Evolutionary conservation across 2,888 invertebrate species (phyloP).

Genomic region (Idaea biselata): DNA sequence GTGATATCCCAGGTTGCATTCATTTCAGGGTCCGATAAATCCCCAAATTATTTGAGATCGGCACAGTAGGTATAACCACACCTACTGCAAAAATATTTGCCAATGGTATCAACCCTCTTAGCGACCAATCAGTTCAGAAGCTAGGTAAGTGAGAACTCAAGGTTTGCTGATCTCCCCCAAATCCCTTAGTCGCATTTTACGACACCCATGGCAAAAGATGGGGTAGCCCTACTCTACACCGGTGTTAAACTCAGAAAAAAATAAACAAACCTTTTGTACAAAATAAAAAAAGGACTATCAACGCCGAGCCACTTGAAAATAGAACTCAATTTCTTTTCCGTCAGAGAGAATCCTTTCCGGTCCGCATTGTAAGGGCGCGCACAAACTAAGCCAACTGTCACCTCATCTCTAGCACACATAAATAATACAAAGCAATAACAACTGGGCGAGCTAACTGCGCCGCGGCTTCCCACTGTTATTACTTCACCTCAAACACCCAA

Average conservation of each 20-base stretch:
- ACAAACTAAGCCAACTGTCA: slow-evolving; percentile 53
- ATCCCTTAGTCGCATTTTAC: too few relatives aligned
- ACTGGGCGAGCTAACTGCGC: slow-evolving; percentile 66
- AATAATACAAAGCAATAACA: slow-evolving; percentile 75
- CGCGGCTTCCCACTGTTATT: slow-evolving; percentile 72
- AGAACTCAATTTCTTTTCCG: slow-evolving; percentile 25
- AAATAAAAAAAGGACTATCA: slow-evolving; percentile 11
- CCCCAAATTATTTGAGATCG: neutral
- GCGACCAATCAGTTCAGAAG: too few relatives aligned
- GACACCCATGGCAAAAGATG: too few relatives aligned
- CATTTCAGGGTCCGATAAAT: too few relatives aligned
- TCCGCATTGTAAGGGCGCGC: slow-evolving; percentile 26
- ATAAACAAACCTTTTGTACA: neutral
- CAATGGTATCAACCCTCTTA: too few relatives aligned
- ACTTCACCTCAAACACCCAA: slow-evolving; percentile 39
- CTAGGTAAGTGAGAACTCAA: too few relatives aligned
- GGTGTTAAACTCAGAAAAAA: neutral
- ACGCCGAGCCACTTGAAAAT: slow-evolving; percentile 11
- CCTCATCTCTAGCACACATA: slow-evolving; percentile 58
- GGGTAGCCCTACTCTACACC: too few relatives aligned
- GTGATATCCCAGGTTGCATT: too few relatives aligned
- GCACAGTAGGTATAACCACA: too few relatives aligned
- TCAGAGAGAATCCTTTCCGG: slow-evolving; percentile 26
- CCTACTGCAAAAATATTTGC: too few relatives aligned
- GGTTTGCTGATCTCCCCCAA: too few relatives aligned